Conservation (phyloP, 2,888 invertebrate genomes). For the Macrophya annulata region DNA sequence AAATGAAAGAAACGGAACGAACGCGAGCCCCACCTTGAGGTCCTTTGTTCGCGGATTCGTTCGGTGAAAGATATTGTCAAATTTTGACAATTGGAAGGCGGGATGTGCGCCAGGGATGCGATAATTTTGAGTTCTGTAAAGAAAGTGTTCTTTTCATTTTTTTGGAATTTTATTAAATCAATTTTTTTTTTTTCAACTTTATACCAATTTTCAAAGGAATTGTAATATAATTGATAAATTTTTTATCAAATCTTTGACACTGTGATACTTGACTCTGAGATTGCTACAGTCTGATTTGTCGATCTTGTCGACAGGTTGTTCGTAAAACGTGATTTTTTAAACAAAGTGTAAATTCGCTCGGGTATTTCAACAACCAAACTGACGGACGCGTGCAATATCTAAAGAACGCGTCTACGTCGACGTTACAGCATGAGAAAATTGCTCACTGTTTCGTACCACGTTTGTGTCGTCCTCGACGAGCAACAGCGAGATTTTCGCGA, state of each 20-base stretch:
- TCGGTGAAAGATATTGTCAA: constrained; percentile 27
- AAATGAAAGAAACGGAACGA: constrained; percentile 9
- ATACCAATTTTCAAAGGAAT: background rate
- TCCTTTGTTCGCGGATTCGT: constrained; percentile 7
- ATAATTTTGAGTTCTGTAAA: background rate
- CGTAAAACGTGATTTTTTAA: background rate
- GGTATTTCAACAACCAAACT: background rate
- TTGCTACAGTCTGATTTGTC: background rate
- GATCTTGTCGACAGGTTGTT: background rate
- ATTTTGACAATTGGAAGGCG: constrained; percentile 8
- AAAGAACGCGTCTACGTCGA: constrained; percentile 46
- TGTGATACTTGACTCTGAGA: background rate
- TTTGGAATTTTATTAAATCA: background rate
- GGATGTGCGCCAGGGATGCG: background rate
- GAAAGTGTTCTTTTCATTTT: background rate
- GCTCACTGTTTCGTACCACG: constrained; percentile 50
- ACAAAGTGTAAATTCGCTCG: constrained; percentile 25
- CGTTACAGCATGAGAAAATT: constrained; percentile 42
- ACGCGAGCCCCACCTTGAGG: background rate
- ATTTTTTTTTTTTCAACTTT: background rate
- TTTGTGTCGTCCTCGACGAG: constrained; percentile 30
- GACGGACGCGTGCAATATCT: constrained; percentile 50
- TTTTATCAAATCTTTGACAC: background rate
- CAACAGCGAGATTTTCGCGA: constrained; percentile 1
- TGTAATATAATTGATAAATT: background rate